Conservation (phyloP, 2,113 vertebrate species). For the Archocentrus centrarchus region DNA sequence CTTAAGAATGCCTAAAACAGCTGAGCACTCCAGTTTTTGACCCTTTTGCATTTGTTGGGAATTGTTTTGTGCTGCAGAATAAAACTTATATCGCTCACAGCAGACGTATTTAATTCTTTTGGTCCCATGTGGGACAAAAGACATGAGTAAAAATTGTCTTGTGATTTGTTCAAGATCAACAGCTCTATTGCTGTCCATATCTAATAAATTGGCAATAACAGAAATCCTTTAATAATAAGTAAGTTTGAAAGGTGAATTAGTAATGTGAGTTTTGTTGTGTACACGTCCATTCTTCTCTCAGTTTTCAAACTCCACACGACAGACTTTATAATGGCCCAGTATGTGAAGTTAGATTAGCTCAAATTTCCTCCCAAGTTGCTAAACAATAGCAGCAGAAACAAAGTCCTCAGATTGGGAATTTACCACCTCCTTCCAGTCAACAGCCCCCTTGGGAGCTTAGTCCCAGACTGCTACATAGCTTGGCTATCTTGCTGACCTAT, state of each 20-base stretch:
- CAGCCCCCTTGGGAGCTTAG: slow-evolving; percentile 69
- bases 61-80: neutral
- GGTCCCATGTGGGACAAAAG: no score
- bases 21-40: neutral
- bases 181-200: neutral
- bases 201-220: neutral
- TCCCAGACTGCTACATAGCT: slow-evolving; percentile 62
- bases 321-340: slow-evolving; percentile 11
- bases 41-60: neutral
- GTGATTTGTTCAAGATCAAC: no score
- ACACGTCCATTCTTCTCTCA: slow-evolving; percentile 18
- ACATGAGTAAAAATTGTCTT: no score
- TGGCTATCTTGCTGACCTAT: slow-evolving; percentile 72
- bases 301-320: slow-evolving; percentile 34
- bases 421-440: slow-evolving; percentile 70
- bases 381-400: slow-evolving; percentile 67
- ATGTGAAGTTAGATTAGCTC: slow-evolving; percentile 61
- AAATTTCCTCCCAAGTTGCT: slow-evolving; percentile 62
- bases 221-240: neutral
- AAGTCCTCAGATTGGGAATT: slow-evolving; percentile 61
- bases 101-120: no score
- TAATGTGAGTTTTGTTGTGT: slow-evolving; percentile 2
- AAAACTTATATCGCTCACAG: neutral
- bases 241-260: neutral
- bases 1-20: neutral